Base-by-base conservation (phyloP, 2,888 invertebrate species). In the Dasypogon diadema region DNA sequence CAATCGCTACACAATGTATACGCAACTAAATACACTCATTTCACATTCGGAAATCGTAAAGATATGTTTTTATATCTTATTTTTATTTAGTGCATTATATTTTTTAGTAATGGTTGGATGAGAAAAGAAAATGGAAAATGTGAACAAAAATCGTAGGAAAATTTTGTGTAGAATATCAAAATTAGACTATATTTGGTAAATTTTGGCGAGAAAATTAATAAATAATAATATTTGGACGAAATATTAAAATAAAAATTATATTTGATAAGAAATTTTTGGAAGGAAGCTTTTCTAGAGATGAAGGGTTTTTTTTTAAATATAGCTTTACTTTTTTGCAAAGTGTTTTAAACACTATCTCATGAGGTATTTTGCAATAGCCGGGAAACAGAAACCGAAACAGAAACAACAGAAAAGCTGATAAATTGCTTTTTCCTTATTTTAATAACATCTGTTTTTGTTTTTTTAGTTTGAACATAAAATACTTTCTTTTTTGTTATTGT, bases 211-310 rank as follows among this genome's bases (percentile, higher is more conserved):
- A 73, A 73, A 46, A 55, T 16, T 30, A 56, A 42, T 26, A 72
- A 72, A 56, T 26, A 18, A 73, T 46, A 74, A 74, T 74, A 48
- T 46, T 74, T 58, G 58, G 74, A 74, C 24, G 18, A 60, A 74
- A 58, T 48, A 58, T 42, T 21, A 74, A 60, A 60, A 73, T 14
- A 56, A 58, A 58, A 74, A 58, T 74, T 56, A 74, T 70, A 70
- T 70, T 70, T 70, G 70, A 74, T 46, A 74, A 74, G 58, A 60
- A 56, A 58, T 74, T 58, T 74, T 74, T 58, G 74, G 74, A 58
- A 48, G 74, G 74, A 74, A 60, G 22, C 37, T 42, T 74, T 58
- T 30, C 21, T 42, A 60, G 74, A 70, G 54, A 70, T 70, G 54
- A 54, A n/a, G 21, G 6, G 18, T 54, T 54, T 54, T 54, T 54